These are phyloP conservation scores for Apogon talboti DNA, from an alignment of 2,797 vertebrate genomes.

Conservation along the genomic window DNA sequence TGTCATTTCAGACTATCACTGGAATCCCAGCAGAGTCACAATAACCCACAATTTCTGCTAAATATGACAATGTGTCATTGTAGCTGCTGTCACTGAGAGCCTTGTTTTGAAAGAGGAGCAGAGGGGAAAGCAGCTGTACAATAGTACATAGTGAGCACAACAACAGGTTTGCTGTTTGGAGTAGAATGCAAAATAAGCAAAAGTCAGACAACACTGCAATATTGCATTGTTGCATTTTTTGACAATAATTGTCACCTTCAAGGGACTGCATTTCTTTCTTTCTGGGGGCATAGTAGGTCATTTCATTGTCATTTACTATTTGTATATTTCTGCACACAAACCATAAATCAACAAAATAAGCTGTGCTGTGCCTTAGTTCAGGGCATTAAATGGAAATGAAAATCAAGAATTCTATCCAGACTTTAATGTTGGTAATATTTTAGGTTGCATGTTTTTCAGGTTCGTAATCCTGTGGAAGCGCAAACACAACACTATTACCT, in stretches of 20 bases:
- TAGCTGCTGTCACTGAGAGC: constrained; percentile 3
- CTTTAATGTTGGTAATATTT: constrained; percentile 37
- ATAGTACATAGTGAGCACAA: constrained; percentile 22
- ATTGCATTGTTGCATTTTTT: neutral
- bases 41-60: constrained; percentile 29
- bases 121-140: constrained; percentile 9
- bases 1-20: constrained; percentile 31
- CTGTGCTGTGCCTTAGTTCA: constrained; percentile 26
- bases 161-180: constrained; percentile 37
- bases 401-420: constrained; percentile 12
- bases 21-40: constrained; percentile 10
- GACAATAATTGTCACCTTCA: neutral
- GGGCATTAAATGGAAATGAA: constrained; percentile 27
- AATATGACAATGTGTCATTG: constrained; percentile 40
- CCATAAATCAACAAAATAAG: constrained; percentile 40
- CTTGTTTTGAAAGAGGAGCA: constrained; percentile 33
- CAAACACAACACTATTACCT: constrained; percentile 29
- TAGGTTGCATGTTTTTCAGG: constrained; percentile 27
- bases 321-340: constrained; percentile 23
- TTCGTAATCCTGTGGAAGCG: constrained; percentile 10
- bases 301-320: constrained; percentile 9
- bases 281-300: constrained; percentile 10
- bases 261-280: constrained; percentile 6
- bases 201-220: neutral
- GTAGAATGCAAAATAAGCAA: constrained; percentile 18